Evolutionary conservation across 2,888 invertebrate genomes (phyloP).

Genomic region (Octodonta nipae): DNA sequence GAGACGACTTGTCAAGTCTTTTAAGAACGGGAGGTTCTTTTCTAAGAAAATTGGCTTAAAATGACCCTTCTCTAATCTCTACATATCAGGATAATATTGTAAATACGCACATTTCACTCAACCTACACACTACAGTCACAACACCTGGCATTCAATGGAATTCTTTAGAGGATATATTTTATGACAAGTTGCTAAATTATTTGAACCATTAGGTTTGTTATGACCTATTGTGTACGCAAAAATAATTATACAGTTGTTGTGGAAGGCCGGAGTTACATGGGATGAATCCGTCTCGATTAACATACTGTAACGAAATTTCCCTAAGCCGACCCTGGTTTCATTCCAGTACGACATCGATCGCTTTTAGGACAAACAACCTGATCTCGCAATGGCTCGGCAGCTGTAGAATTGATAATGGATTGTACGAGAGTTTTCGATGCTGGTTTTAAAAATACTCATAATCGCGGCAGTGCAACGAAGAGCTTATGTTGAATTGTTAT

Average conservation of each 20-base stretch:
- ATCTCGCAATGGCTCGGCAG: too few species aligned
- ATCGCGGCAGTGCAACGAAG: too few species aligned
- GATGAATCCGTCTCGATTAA: neutral
- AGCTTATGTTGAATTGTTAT: too few species aligned
- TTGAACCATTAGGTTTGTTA: slow-evolving; percentile 3
- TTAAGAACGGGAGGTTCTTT: neutral
- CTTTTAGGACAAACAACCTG: too few species aligned
- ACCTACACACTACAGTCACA: too few species aligned
- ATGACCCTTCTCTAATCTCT: neutral
- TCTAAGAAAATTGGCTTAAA: slow-evolving; percentile 1
- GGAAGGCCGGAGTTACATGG: slow-evolving; percentile 1
- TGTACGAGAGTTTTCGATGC: too few species aligned
- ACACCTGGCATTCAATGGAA: slow-evolving; percentile 2
- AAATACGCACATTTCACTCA: neutral
- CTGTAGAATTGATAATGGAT: too few species aligned
- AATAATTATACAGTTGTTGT: too few species aligned
- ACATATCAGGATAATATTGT: neutral
- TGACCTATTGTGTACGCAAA: slow-evolving; percentile 3
- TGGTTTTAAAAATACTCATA: too few species aligned
- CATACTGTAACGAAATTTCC: too few species aligned
- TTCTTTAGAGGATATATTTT: neutral
- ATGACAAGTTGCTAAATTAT: neutral
- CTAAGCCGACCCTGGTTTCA: too few species aligned
- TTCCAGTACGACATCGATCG: too few species aligned
- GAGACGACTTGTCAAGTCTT: neutral